phyloP scores from a whole-genome alignment of 2,888 invertebrate species.

The Drosophila siamana region DNA sequence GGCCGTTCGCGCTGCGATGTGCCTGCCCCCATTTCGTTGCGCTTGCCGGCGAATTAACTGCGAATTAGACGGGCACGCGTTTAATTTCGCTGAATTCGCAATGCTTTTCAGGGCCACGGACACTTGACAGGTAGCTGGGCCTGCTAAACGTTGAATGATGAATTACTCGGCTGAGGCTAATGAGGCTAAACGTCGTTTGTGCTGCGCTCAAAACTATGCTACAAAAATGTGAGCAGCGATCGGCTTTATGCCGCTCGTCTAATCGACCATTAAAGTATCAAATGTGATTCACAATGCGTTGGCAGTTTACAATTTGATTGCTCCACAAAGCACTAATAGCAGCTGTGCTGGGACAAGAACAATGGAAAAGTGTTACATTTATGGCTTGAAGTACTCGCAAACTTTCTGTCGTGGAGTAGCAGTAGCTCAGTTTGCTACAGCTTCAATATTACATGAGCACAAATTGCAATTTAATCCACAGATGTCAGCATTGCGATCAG shows the following conservation, averaged over 20 bases:
- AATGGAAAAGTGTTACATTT: slow-evolving; percentile 55
- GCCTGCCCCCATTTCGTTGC: slow-evolving; percentile 78
- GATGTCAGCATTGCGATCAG: slow-evolving; percentile 85
- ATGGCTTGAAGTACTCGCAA: slow-evolving; percentile 11
- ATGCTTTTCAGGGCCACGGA: slow-evolving; percentile 62
- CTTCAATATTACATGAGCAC: slow-evolving; percentile 83
- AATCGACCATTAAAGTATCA: slow-evolving; percentile 80
- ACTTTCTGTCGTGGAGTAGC: background rate
- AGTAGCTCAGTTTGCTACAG: background rate
- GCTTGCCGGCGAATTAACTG: slow-evolving; percentile 82
- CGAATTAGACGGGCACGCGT: slow-evolving; percentile 74
- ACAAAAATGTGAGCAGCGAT: background rate
- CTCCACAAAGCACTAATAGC: slow-evolving; percentile 78
- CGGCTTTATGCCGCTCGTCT: background rate
- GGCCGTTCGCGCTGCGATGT: slow-evolving; percentile 25
- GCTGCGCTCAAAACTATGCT: slow-evolving; percentile 24
- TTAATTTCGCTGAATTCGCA: slow-evolving; percentile 70
- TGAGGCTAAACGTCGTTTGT: slow-evolving; percentile 39
- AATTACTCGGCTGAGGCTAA: slow-evolving; percentile 47
- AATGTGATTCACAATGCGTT: slow-evolving; percentile 63
- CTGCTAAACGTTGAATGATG: slow-evolving; percentile 67
- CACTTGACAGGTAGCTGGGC: slow-evolving; percentile 66
- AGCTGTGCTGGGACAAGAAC: slow-evolving; percentile 54
- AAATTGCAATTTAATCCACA: slow-evolving; percentile 86
- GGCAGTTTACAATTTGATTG: slow-evolving; percentile 80